phyloP scores from a whole-genome alignment of 2,113 vertebrate genomes.

The Origma solitaria region DNA sequence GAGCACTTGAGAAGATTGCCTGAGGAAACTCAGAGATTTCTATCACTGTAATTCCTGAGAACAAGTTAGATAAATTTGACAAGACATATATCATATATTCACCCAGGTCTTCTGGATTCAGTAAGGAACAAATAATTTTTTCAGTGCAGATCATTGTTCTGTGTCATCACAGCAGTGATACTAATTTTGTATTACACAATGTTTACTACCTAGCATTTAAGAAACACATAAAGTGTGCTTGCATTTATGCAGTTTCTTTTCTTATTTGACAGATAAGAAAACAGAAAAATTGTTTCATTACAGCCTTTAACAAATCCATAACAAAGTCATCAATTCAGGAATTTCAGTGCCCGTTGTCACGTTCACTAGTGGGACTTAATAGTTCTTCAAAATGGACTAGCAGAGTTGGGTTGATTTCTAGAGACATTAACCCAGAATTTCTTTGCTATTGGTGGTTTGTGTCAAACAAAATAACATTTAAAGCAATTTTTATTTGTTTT shows the following conservation, averaged over 20 bases:
- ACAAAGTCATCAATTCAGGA: not conserved
- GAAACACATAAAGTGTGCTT: not conserved
- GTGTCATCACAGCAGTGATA: not conserved
- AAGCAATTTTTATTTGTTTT: constrained; percentile 44
- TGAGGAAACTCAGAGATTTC: not conserved
- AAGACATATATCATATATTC: not conserved
- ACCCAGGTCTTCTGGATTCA: not conserved
- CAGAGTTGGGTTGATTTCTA: not conserved
- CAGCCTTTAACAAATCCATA: not conserved
- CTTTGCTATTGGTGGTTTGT: not conserved
- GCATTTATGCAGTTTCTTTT: not conserved
- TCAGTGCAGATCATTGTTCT: not conserved
- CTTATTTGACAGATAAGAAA: not conserved
- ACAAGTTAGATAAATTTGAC: not conserved
- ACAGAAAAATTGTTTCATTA: not conserved
- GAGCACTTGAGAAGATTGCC: not conserved
- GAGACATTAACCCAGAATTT: constrained; percentile 3
- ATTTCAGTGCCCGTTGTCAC: not conserved
- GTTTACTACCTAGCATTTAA: not conserved
- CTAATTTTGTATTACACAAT: not conserved
- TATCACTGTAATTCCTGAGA: not conserved
- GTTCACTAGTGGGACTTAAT: not conserved
- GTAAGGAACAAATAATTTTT: not conserved
- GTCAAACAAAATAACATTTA: constrained; percentile 17
- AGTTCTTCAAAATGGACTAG: not conserved